Base-by-base conservation (phyloP, 2,888 invertebrate species). In the Ennomos fuscantarius region DNA sequence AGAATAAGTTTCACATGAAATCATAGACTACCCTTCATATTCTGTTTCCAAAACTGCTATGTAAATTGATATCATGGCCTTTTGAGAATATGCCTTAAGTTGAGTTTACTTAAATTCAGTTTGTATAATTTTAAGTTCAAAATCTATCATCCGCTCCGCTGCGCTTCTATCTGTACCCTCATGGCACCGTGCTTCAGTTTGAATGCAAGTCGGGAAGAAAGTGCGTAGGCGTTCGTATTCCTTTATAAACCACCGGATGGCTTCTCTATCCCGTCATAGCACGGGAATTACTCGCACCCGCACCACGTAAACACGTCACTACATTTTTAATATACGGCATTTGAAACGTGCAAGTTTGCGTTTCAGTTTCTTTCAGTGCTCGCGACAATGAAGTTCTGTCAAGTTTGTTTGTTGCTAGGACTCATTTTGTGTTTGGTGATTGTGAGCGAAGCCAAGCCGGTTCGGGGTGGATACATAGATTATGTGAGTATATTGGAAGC, bases 171-270 rank as follows among this genome's bases (percentile, higher is more conserved):
- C 5, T 24, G 24, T 8, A 12, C 42, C 11, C 42, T 42, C 45
- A 40, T 43, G 49, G 13, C 48, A 11, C 24, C 8, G 41, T 48
- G 37, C 34, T 54, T 43, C 48, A 48, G 59, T 65, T 65, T 65
- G 62, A 67, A 68, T 58, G 65, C 58, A 62, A 56, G 62, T 45
- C 69, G 78, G 76, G 81, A 83, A 81, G 81, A 84, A 84, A 86
- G 79, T 65, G 80, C 61, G 89, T 88, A 77, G 87, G 88, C 70
- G 86, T 62, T 54, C 50, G 54, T 60, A 63, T 67, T 79, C 78
- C 79, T 81, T 76, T 89, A 88, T 85, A 89, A 83, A 78, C 69
- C 72, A 65, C 75, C 74, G 81, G 83, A 74, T 68, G 69, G 62
- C 50, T 56, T 53, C 61, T 60, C 66, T 58, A 72, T 78, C 77